These are phyloP conservation scores for Rhinogobio ventralis DNA, from an alignment of 2,797 vertebrate genomes.

Conservation along the genomic window DNA sequence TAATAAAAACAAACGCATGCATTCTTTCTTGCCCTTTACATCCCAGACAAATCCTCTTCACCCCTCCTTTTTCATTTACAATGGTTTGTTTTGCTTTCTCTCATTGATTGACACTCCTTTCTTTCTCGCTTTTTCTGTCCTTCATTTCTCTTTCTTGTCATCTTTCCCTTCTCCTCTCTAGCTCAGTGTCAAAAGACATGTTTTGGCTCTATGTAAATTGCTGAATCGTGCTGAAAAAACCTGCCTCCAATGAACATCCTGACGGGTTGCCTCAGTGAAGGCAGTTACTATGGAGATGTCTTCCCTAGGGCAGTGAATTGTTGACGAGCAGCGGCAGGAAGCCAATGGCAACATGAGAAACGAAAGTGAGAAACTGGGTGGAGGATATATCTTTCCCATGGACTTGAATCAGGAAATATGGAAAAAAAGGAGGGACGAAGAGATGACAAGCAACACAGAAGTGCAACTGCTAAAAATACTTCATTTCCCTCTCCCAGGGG, in stretches of 20 bases:
- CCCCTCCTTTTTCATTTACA: background rate
- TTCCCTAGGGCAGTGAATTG: constrained; percentile 72
- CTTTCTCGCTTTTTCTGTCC: background rate
- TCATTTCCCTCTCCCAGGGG: constrained; percentile 74
- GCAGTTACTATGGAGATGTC: constrained; percentile 80
- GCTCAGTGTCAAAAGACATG: background rate
- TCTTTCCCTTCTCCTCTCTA: background rate
- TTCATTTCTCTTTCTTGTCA: background rate
- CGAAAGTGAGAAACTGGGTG: constrained; percentile 74
- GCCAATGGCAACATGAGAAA: constrained; percentile 73
- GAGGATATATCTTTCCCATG: constrained; percentile 79
- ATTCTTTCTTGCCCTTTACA: constrained; percentile 26
- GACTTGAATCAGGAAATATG: constrained; percentile 70
- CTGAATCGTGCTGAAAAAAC: constrained; percentile 58
- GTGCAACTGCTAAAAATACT: constrained; percentile 78
- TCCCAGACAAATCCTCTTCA: constrained; percentile 10
- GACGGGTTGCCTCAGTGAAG: constrained; percentile 75
- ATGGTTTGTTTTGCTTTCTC: background rate
- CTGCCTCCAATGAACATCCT: constrained; percentile 69
- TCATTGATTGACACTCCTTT: background rate
- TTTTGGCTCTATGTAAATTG: constrained; percentile 52
- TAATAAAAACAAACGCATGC: constrained; percentile 5
- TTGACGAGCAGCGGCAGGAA: constrained; percentile 76
- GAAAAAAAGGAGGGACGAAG: constrained; percentile 60
- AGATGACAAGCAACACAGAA: constrained; percentile 74